These are phyloP conservation scores for Sprattus sprattus DNA, from an alignment of 2,113 vertebrate species.

Conservation along the genomic window DNA sequence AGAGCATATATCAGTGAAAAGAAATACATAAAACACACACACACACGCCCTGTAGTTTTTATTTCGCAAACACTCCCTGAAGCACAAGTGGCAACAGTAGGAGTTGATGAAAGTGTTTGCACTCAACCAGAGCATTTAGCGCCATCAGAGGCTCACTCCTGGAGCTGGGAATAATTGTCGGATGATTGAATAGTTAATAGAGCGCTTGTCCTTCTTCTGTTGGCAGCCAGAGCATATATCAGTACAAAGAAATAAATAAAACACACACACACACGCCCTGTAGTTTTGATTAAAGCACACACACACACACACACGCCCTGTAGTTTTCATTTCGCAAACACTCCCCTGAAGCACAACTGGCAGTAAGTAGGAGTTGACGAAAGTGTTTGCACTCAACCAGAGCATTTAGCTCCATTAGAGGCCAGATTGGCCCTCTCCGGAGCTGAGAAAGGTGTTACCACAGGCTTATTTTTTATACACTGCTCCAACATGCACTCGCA, in stretches of 20 bases:
- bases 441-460: not conserved
- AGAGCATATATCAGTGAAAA: slow-evolving; percentile 25
- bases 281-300: no score
- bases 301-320: not conserved
- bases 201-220: slow-evolving; percentile 33
- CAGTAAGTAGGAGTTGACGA: not conserved
- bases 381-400: not conserved
- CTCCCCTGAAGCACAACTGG: not conserved
- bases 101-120: slow-evolving; percentile 1
- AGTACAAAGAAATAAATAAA: slow-evolving; percentile 35
- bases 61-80: not conserved
- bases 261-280: not conserved
- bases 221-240: slow-evolving; percentile 23
- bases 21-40: slow-evolving; percentile 29
- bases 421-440: not conserved
- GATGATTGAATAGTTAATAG: slow-evolving; percentile 47
- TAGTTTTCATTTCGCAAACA: not conserved
- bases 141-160: not conserved
- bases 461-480: not conserved
- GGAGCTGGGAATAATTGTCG: not conserved
- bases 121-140: not conserved
- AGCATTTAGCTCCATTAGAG: not conserved
- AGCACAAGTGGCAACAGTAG: not conserved
- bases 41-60: not conserved
- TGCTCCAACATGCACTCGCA: not conserved